Percentiles rank a stretch among this genome's conserved stretches.
phyloP scores from a whole-genome alignment of 2,797 vertebrate genomes.

The Vespertilio murinus region DNA sequence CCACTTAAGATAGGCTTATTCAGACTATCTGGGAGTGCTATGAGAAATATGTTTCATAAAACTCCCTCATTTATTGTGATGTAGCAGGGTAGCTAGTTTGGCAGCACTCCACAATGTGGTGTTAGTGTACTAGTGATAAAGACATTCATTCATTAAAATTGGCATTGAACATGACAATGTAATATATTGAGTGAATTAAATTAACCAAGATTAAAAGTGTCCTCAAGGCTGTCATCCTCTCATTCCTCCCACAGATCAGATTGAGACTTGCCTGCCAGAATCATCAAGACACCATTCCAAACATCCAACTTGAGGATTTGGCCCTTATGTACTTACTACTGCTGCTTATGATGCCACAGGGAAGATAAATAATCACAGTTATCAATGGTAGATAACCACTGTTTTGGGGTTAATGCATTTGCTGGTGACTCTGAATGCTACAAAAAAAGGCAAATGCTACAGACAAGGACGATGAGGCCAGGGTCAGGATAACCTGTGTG shows the following conservation, averaged over 20 bases:
- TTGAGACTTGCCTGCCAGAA: background rate
- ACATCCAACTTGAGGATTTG: background rate
- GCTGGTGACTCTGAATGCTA: background rate
- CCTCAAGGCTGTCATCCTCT: background rate
- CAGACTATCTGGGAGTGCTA: background rate
- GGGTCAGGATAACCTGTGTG: background rate
- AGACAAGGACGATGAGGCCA: background rate
- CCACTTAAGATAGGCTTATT: background rate
- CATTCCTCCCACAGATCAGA: background rate
- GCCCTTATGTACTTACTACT: background rate
- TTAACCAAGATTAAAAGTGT: background rate
- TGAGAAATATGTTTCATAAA: background rate
- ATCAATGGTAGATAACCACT: background rate
- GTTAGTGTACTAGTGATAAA: background rate
- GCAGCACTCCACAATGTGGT: background rate
- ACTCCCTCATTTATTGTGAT: background rate
- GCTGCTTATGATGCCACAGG: background rate
- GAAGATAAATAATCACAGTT: background rate
- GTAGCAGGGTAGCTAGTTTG: background rate
- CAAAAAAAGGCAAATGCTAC: background rate
- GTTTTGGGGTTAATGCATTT: background rate
- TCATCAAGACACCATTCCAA: background rate
- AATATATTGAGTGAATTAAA: background rate
- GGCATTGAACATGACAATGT: background rate
- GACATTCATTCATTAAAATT: background rate